These are phyloP conservation scores for Saxidomus purpurata DNA, from an alignment of 1,140 invertebrate genomes.

Conservation along the genomic window DNA sequence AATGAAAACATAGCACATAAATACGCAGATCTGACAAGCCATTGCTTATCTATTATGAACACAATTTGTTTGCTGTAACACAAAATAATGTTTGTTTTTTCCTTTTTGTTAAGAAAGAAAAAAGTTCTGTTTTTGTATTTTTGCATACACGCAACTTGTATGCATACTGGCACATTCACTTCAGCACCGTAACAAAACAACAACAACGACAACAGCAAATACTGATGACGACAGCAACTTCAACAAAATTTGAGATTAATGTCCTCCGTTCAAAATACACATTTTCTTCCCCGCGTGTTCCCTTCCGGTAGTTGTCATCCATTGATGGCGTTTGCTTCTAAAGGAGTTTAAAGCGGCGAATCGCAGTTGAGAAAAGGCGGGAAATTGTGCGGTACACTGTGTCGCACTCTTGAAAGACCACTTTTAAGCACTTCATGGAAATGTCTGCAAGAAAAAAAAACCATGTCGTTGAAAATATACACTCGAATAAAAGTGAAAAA, in stretches of 20 bases:
- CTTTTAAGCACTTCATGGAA: neutral
- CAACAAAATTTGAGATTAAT: slow-evolving; percentile 22
- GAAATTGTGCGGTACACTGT: neutral
- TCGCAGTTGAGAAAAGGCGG: neutral
- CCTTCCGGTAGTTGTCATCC: neutral
- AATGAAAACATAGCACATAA: slow-evolving; percentile 31
- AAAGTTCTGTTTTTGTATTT: neutral
- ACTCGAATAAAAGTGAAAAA: too few species aligned
- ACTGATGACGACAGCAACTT: neutral
- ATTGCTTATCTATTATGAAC: neutral
- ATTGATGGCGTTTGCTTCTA: neutral
- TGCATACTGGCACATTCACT: slow-evolving; percentile 34
- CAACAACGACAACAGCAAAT: slow-evolving; percentile 12
- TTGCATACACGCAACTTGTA: neutral
- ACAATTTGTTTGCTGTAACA: slow-evolving; percentile 2
- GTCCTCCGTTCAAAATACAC: neutral
- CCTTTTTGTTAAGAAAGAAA: neutral
- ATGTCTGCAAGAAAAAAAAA: slow-evolving; percentile 12
- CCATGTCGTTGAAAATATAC: neutral
- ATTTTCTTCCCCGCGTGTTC: neutral
- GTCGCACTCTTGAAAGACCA: neutral
- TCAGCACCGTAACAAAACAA: slow-evolving; percentile 40
- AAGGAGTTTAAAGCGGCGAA: neutral
- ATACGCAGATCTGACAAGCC: neutral
- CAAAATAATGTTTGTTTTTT: slow-evolving; percentile 1